phyloP scores from a whole-genome alignment of 2,888 invertebrate species.

The Fissipunctia ypsillon region DNA sequence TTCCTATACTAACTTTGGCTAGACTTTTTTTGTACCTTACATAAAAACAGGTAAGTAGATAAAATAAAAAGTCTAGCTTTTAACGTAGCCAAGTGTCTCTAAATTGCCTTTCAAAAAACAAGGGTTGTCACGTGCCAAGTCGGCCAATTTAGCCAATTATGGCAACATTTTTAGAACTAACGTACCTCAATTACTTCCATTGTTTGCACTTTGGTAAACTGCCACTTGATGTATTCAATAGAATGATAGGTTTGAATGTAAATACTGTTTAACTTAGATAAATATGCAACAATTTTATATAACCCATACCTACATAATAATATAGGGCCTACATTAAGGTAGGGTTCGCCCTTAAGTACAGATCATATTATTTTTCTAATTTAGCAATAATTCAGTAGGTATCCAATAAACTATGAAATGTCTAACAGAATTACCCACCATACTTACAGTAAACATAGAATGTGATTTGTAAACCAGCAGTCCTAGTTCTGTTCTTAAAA shows the following conservation, averaged over 20 bases:
- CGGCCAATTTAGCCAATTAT: conserved; percentile 25
- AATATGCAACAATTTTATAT: background rate
- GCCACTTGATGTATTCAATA: background rate
- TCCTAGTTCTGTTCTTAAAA: background rate
- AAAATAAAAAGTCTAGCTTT: background rate
- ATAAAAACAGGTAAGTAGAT: background rate
- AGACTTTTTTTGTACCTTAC: background rate
- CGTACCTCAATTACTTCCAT: conserved; percentile 13
- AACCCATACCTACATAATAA: background rate
- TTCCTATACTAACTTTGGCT: background rate
- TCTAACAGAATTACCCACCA: background rate
- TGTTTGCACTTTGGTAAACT: background rate
- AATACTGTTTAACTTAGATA: background rate
- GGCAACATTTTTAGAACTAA: conserved; percentile 28
- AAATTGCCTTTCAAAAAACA: conserved; percentile 23
- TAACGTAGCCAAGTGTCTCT: conserved; percentile 10
- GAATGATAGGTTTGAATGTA: background rate
- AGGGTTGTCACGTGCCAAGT: conserved; percentile 20
- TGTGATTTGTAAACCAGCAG: background rate
- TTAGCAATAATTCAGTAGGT: background rate
- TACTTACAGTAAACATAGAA: background rate
- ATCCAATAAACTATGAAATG: background rate
- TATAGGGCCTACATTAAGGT: background rate
- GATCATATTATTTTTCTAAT: background rate
- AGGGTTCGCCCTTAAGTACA: background rate